Conservation (phyloP, 2,797 vertebrate species). For the Sebastes dallii region DNA sequence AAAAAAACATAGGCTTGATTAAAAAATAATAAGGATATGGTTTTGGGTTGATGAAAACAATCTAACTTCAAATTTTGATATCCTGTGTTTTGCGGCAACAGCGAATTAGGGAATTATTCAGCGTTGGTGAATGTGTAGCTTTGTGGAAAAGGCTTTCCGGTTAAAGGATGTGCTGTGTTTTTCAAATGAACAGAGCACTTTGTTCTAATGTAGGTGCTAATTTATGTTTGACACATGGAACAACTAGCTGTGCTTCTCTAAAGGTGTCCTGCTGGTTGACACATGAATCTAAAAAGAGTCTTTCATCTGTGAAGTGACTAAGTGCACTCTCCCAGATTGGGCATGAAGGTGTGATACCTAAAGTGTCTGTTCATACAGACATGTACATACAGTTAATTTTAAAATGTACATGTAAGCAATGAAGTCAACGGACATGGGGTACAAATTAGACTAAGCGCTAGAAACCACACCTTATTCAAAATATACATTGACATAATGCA, state of each 20-base stretch:
- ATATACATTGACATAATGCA: background rate
- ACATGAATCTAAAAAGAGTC: conserved; percentile 8
- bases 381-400: background rate
- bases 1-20: background rate
- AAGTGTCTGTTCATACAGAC: background rate
- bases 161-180: conserved; percentile 5
- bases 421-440: background rate
- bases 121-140: background rate
- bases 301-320: conserved; percentile 25
- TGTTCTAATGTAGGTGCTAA: conserved; percentile 2
- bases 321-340: background rate
- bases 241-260: conserved; percentile 4
- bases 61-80: background rate
- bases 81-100: background rate
- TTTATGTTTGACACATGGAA: conserved; percentile 24
- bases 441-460: background rate
- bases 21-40: background rate
- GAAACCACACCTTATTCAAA: background rate
- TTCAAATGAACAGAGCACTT: background rate
- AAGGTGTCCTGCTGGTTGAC: conserved; percentile 7
- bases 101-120: background rate
- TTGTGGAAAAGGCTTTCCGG: background rate
- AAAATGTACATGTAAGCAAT: background rate
- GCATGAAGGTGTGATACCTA: background rate
- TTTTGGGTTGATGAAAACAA: background rate